Conservation (phyloP, 2,113 vertebrate genomes). For the Parus major region DNA sequence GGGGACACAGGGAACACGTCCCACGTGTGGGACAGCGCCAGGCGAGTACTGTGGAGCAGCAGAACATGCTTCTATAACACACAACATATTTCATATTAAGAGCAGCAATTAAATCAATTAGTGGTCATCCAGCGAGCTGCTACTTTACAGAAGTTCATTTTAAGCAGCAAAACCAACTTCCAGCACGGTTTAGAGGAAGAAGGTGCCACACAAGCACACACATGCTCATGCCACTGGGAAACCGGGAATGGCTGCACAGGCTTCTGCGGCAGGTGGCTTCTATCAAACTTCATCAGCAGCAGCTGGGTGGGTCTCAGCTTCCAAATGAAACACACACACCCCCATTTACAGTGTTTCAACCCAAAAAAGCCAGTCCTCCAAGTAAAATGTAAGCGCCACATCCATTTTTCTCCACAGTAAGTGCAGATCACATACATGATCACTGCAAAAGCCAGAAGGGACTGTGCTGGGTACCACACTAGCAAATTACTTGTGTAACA, state of each 20-base stretch:
- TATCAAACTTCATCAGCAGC: neutral
- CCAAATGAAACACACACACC: neutral
- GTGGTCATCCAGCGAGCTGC: neutral
- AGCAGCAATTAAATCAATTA: neutral
- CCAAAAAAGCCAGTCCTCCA: neutral
- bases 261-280: neutral
- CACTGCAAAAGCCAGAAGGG: neutral
- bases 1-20: rapidly evolving
- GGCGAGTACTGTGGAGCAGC: neutral
- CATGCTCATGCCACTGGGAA: neutral
- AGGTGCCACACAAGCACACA: neutral
- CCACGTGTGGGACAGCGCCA: rapidly evolving
- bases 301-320: neutral
- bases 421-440: neutral
- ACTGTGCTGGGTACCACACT: neutral
- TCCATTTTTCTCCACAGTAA: neutral
- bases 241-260: rapidly evolving
- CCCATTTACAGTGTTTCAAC: neutral
- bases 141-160: neutral
- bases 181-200: neutral
- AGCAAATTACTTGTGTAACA: neutral
- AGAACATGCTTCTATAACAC: neutral
- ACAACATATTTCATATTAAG: neutral
- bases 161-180: neutral
- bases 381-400: neutral